phyloP scores from a whole-genome alignment of 2,888 invertebrate genomes.

The Panzeria rudis region DNA sequence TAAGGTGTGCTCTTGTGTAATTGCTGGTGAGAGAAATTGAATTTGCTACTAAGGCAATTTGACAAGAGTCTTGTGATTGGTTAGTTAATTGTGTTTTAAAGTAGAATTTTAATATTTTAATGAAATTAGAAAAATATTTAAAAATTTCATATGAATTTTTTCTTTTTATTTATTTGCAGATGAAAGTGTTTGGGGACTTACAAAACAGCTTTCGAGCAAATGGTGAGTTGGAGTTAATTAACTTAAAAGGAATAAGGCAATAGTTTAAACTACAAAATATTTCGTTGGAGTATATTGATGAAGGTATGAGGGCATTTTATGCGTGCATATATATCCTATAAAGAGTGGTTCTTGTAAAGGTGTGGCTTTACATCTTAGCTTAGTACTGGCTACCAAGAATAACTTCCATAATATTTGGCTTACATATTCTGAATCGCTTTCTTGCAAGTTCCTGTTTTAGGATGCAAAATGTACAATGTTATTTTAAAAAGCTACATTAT shows the following conservation, averaged over 20 bases:
- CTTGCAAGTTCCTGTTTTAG: no score
- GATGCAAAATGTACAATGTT: no score
- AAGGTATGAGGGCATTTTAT: no score
- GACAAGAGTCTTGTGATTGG: neutral
- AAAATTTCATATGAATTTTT: neutral
- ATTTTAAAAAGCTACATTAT: no score
- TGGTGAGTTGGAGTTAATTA: neutral
- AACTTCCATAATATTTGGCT: no score
- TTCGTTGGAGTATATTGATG: no score
- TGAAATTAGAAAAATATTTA: conserved; percentile 8
- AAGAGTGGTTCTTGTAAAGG: no score
- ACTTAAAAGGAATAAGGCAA: neutral
- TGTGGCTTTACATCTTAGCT: no score
- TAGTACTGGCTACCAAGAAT: no score
- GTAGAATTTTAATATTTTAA: conserved; percentile 12
- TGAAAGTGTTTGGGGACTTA: neutral
- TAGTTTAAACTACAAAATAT: no score
- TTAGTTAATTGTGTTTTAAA: conserved; percentile 22
- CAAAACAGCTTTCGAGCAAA: neutral
- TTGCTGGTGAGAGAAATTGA: neutral
- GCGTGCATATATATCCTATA: no score
- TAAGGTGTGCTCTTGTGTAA: neutral
- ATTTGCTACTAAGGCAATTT: conserved; percentile 11
- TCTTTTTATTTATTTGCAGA: neutral
- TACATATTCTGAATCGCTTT: no score